Conservation (phyloP, 2,888 invertebrate genomes). For the Dicyrtomina minuta region DNA sequence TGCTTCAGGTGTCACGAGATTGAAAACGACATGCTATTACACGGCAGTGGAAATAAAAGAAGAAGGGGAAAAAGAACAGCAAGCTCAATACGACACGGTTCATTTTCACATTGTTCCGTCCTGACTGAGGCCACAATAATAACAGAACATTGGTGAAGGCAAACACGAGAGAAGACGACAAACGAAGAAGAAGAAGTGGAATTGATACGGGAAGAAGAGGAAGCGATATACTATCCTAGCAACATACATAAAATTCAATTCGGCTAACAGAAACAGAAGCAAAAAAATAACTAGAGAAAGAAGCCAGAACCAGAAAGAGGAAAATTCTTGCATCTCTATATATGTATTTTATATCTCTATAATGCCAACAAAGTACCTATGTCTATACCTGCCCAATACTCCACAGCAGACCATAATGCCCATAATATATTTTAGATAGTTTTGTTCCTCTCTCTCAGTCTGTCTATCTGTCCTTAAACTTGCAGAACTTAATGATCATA, state of each 20-base stretch:
- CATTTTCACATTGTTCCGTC: conserved; percentile 7
- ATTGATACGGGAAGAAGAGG: background rate
- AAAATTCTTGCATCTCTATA: background rate
- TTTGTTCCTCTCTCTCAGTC: too few relatives aligned
- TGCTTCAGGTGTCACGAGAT: conserved; percentile 29
- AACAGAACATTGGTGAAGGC: background rate
- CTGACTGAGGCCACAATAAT: background rate
- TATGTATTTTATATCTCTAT: background rate
- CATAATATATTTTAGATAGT: too few relatives aligned
- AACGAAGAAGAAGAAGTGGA: background rate
- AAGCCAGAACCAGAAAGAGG: background rate
- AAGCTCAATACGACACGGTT: conserved; percentile 7
- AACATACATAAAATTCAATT: too few relatives aligned
- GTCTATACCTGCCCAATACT: too few relatives aligned
- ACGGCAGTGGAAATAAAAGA: background rate
- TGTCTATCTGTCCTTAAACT: background rate
- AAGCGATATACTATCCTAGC: too few relatives aligned
- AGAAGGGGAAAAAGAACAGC: background rate
- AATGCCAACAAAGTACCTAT: background rate
- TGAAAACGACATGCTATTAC: conserved; percentile 6
- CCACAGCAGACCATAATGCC: too few relatives aligned
- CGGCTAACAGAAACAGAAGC: background rate
- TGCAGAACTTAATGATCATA: too few relatives aligned
- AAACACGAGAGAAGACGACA: background rate
- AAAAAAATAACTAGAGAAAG: background rate